Conservation (phyloP, 2,888 invertebrate species). For the Frankliniella fusca region DNA sequence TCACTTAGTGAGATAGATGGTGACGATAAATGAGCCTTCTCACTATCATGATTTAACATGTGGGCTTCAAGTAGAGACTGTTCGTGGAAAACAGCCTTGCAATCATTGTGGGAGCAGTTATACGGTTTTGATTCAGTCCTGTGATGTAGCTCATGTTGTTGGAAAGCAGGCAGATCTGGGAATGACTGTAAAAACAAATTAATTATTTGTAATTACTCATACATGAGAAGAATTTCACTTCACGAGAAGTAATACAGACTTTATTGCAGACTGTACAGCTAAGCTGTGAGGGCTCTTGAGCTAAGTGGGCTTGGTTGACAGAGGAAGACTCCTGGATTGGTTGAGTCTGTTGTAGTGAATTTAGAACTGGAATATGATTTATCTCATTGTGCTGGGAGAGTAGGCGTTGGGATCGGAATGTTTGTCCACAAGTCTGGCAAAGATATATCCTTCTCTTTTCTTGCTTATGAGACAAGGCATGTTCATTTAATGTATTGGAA, state of each 20-base stretch:
- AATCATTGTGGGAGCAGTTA: not conserved
- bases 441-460: not conserved
- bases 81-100: not conserved
- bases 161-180: not conserved
- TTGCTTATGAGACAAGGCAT: not conserved
- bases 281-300: not conserved
- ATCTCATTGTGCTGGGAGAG: not conserved
- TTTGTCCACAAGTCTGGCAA: not conserved
- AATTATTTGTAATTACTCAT: not conserved
- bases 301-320: not conserved
- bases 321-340: not conserved
- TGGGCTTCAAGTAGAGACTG: not conserved
- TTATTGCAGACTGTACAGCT: not conserved
- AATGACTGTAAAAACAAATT: not conserved
- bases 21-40: not conserved
- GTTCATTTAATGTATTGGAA: not conserved
- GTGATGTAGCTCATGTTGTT: not conserved
- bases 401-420: not conserved
- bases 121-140: not conserved
- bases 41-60: not conserved
- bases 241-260: not conserved
- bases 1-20: not conserved
- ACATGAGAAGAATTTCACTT: not conserved
- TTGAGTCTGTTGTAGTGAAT: not conserved
- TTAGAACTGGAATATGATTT: not conserved